These are phyloP conservation scores for Antheraea assamensis DNA, from an alignment of 2,888 invertebrate genomes.

Conservation along the genomic window DNA sequence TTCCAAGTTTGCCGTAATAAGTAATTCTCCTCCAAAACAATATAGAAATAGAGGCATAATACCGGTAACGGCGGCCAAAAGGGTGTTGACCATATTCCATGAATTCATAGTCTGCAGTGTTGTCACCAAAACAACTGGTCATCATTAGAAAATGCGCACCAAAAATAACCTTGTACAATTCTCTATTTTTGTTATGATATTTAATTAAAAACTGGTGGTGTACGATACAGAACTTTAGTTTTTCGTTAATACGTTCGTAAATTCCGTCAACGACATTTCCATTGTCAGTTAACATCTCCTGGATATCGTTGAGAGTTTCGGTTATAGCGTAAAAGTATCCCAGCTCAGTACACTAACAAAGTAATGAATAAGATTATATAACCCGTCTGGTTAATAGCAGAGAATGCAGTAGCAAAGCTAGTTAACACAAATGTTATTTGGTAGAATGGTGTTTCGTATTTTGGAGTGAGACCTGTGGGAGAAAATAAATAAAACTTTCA, in stretches of 20 bases:
- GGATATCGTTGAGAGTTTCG: conserved; percentile 47
- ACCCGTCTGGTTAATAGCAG: conserved; percentile 60
- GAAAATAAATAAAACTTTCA: conserved; percentile 8
- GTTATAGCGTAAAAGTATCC: conserved; percentile 59
- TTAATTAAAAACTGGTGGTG: conserved; percentile 57
- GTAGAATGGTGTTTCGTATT: conserved; percentile 57
- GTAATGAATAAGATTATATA: conserved; percentile 59
- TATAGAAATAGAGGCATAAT: conserved; percentile 58
- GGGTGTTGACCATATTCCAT: conserved; percentile 56
- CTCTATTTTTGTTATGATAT: conserved; percentile 48
- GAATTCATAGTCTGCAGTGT: conserved; percentile 58
- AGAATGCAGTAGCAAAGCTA: conserved; percentile 49
- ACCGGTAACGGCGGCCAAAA: conserved; percentile 53
- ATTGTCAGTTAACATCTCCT: conserved; percentile 30
- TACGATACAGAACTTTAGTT: conserved; percentile 51
- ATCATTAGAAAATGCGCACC: conserved; percentile 60
- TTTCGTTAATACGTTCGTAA: conserved; percentile 35
- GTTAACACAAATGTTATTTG: conserved; percentile 53
- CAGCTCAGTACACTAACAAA: conserved; percentile 52
- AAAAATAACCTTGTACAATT: conserved; percentile 51
- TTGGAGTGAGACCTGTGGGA: conserved; percentile 51
- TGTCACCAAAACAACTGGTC: conserved; percentile 56
- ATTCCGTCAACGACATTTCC: conserved; percentile 22
- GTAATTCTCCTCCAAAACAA: conserved; percentile 61
- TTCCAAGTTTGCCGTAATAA: conserved; percentile 48